phyloP scores from a whole-genome alignment of 23 tunicate species.

The Botrylloides violaceus region DNA sequence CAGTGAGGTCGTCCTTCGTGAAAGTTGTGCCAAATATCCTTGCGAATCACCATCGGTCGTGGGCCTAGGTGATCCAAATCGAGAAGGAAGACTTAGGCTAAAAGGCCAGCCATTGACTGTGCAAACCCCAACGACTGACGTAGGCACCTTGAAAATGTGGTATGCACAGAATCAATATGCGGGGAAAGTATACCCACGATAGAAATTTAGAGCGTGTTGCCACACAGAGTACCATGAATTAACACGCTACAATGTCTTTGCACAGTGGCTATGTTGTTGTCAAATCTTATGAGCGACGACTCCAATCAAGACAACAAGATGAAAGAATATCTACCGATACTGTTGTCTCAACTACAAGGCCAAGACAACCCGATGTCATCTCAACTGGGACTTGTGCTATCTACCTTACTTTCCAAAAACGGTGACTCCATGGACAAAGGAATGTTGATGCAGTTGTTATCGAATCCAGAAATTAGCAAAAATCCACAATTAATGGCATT shows the following conservation, averaged over 20 bases:
- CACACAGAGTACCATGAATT: no score
- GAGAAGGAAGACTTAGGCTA: no score
- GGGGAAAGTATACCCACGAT: no score
- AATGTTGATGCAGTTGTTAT: slow-evolving; percentile 10
- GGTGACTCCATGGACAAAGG: background rate
- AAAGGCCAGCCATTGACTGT: no score
- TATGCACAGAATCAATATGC: no score
- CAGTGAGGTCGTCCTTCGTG: no score
- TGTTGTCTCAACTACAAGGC: background rate
- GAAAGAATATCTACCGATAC: background rate
- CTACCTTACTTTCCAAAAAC: background rate
- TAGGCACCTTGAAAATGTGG: no score
- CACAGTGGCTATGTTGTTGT: background rate
- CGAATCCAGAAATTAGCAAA: slow-evolving; percentile 6
- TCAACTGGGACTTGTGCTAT: background rate
- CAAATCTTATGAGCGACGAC: background rate
- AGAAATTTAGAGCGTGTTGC: no score
- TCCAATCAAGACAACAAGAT: background rate
- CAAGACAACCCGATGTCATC: background rate
- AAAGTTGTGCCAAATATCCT: no score
- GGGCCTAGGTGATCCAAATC: no score
- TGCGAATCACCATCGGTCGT: no score
- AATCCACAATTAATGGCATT: slow-evolving; percentile 13
- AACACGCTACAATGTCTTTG: background rate
- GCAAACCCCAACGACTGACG: no score